Base-by-base conservation (phyloP, 92 coral and sea anemone species). In the Heteractis magnifica region DNA sequence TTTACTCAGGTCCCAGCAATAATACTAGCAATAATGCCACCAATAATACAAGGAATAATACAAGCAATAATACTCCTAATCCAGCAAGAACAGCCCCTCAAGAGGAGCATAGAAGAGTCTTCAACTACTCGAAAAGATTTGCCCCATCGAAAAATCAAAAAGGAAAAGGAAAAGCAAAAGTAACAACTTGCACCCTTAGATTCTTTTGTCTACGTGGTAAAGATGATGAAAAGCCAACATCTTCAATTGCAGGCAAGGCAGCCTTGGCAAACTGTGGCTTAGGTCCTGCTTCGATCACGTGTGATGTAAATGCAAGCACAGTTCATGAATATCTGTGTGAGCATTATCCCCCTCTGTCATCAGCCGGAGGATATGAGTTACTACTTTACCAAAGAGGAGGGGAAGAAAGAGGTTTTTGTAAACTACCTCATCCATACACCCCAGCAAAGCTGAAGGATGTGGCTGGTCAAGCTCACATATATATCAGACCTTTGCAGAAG, bases 361-460 rank as follows among this genome's bases (percentile, higher is more conserved):
- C 51, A 23, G 87, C 81, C 9, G 90, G 90, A 56, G 90, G 90
- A 12, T 87, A 83, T 56, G 81, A 83, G 23, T 71, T 87, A 16
- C 72, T 68, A 9, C 70, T 87, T 4, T 71, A 65, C 76, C 87
- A 87, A 52, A 79, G 90, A 55, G 84, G 87, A 48, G 90, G 90
- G 10, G 77, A 15, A 10, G 72, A 83, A 7, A 86, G 78, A 50
- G 90, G 87, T 3, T 83, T 87, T 70, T 75, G 79, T 77, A 83
- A 52, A 48, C 62, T 87, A 11, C 71, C 74, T 10, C 56, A 19
- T 21, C 87, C 90, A 4, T 55, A 82, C 53, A 53, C 87, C 6
- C 87, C 87, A 13, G 74, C 80, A 52, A 19, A 83, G 72, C 60
- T 87, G 14, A 87, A 82, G 59, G 90, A 87, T n/a, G 18, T 87